Conservation (phyloP, 2,888 invertebrate species). For the Chironomus tentans region DNA sequence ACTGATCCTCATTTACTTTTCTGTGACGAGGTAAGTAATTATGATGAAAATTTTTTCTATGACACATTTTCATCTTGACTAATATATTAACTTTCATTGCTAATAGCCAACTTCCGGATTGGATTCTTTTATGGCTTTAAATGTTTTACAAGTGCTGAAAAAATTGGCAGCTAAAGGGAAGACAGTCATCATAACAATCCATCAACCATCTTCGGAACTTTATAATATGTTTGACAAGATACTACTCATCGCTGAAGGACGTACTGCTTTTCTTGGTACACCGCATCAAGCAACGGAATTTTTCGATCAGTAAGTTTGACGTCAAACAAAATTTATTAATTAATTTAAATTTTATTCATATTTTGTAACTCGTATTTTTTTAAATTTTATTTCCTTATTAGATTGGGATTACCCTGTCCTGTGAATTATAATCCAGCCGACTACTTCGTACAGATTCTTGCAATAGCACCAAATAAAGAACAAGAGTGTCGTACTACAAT, state of each 20-base stretch:
- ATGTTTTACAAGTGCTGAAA: conserved; percentile 75
- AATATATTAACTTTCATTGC: not conserved
- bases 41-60: too few relatives aligned
- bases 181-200: conserved; percentile 62
- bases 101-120: conserved; percentile 80
- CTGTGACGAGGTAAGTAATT: conserved; percentile 95
- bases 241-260: conserved; percentile 82
- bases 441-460: conserved; percentile 81
- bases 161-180: conserved; percentile 70
- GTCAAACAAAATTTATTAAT: too few relatives aligned
- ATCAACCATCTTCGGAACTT: conserved; percentile 89
- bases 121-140: conserved; percentile 95
- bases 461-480: conserved; percentile 77
- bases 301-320: conserved; percentile 61
- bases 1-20: conserved; percentile 93
- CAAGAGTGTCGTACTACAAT: conserved; percentile 68
- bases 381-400: conserved; percentile 35
- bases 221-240: conserved; percentile 85
- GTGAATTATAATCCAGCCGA: conserved; percentile 91
- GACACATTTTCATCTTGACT: too few relatives aligned
- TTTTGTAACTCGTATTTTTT: too few relatives aligned
- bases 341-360: too few relatives aligned
- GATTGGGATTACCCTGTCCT: conserved; percentile 74
- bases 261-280: conserved; percentile 79
- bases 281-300: conserved; percentile 68